Base-by-base conservation (phyloP, 2,888 invertebrate species). In the Drosophila anceps region DNA sequence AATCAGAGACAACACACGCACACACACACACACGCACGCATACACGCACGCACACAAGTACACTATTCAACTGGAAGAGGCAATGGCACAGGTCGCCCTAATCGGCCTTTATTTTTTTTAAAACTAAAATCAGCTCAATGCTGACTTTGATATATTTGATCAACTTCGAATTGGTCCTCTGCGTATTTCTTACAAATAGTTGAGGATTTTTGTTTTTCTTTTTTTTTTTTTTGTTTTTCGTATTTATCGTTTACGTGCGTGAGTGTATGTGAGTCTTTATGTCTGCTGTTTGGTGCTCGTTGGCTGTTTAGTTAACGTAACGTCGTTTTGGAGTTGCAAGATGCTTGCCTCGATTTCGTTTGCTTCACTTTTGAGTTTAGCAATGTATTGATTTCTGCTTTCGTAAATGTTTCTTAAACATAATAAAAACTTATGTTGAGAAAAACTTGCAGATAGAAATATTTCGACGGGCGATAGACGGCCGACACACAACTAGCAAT, bases 401-500 rank as follows among this genome's bases (percentile, higher is more conserved):
- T 68, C 51, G 60, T 54, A 37, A 63, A 61, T 69, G 65, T 76
- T 78, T 80, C 68, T 55, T 60, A 81, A 76, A 81, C 81, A 80
- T 71, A 81, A 69, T 68, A 70, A 70, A 68, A 79, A 64, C 60
- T 64, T 72, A 59, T 72, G 79, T 81, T 77, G 64, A 81, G 82
- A 77, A 77, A 77, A 77, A 78, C 64, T 77, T 58, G 81, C 78
- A 65, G 72, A 77, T 58, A 67, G 65, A 76, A 66, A 57, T 76
- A 77, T 81, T 77, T 77, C 82, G 77, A 81, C 81, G 81, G 71
- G 81, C 76, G 82, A 77, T 77, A 77, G 78, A 54, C 37, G 72
- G 62, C 72, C 59, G 59, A 76, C 65, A 62, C 29, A 55, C 62
- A 62, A 60, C 51, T 62, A 76, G 60, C 55, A 51, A 53, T 54